These are phyloP conservation scores for Scolopax rusticola DNA, from an alignment of 2,797 vertebrate genomes.

Conservation along the genomic window DNA sequence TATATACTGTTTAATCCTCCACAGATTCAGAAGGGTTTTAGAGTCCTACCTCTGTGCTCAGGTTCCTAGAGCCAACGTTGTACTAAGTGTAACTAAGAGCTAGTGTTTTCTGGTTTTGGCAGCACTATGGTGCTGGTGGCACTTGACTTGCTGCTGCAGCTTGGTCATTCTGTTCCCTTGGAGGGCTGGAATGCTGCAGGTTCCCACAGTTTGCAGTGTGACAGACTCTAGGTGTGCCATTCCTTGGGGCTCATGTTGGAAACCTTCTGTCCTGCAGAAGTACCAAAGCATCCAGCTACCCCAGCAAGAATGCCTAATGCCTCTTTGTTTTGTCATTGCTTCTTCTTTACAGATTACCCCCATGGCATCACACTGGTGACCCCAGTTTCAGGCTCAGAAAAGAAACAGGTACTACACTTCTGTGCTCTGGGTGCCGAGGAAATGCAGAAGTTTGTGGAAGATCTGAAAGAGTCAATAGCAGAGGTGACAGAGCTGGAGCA, in stretches of 20 bases:
- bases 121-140: neutral
- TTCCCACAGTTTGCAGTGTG: neutral
- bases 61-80: neutral
- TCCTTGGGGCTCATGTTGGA: neutral
- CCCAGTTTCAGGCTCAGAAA: slow-evolving; percentile 94
- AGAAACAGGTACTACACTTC: slow-evolving; percentile 97
- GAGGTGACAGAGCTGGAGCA: slow-evolving; percentile 99
- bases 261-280: neutral
- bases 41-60: neutral
- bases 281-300: neutral
- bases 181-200: neutral
- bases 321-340: neutral
- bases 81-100: neutral
- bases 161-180: neutral
- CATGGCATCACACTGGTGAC: slow-evolving; percentile 96
- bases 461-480: slow-evolving; percentile 95
- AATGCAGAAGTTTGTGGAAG: slow-evolving; percentile 97
- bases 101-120: neutral
- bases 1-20: neutral
- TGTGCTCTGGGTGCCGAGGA: slow-evolving; percentile 95
- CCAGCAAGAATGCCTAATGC: neutral
- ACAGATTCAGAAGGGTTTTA: neutral
- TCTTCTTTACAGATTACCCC: slow-evolving; percentile 88
- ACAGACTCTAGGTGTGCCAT: neutral
- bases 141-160: neutral